Percentiles rank a stretch among this genome's conserved stretches.
phyloP scores from a whole-genome alignment of 2,113 vertebrate species.

The Gadus macrocephalus region DNA sequence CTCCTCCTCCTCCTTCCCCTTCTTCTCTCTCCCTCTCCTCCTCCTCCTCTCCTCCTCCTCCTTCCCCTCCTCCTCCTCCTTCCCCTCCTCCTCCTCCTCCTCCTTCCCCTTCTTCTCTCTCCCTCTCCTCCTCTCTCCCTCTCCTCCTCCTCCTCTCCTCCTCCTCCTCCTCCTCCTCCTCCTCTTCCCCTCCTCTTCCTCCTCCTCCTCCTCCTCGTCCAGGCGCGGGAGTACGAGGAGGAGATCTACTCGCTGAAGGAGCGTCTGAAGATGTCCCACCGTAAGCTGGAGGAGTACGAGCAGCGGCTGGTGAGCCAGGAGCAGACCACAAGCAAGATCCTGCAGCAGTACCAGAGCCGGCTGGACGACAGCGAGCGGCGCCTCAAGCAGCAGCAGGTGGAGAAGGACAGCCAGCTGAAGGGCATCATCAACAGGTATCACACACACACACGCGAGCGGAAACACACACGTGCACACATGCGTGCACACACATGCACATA shows the following conservation, averaged over 20 bases:
- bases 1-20: too few species aligned
- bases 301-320: constrained; percentile 85
- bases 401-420: constrained; percentile 96
- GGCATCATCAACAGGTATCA: constrained; percentile 93
- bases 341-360: constrained; percentile 89
- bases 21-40: too few species aligned
- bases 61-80: too few species aligned
- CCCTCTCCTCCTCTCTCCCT: too few species aligned
- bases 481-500: too few species aligned
- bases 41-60: too few species aligned
- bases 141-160: too few species aligned
- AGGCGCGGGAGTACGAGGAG: constrained; percentile 94
- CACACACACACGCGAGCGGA: neutral
- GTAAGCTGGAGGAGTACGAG: constrained; percentile 95
- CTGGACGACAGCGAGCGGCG: constrained; percentile 93
- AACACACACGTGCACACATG: too few species aligned
- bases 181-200: neutral
- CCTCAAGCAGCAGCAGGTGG: constrained; percentile 87
- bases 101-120: neutral
- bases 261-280: constrained; percentile 91
- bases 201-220: constrained; percentile 13
- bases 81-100: neutral
- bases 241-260: constrained; percentile 94
- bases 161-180: too few species aligned
- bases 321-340: constrained; percentile 90